A percentile compares a stretch with the other conserved stretches of the same genome.
Conservation (phyloP, 2,797 vertebrate genomes). For the Ctenopoma kingsleyae region DNA sequence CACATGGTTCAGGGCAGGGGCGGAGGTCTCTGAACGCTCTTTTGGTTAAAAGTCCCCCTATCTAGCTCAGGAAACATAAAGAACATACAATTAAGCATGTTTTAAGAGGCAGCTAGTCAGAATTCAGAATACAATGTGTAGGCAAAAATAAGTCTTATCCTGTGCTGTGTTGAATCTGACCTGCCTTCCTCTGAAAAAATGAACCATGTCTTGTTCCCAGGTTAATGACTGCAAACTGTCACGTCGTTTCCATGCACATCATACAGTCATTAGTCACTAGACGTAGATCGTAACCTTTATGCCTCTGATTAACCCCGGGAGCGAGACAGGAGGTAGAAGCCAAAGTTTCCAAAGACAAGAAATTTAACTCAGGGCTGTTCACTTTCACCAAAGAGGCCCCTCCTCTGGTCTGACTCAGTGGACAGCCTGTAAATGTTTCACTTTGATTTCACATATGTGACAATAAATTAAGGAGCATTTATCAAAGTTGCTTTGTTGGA, state of each 20-base stretch:
- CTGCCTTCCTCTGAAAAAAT: conserved; percentile 63
- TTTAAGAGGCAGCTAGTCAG: conserved; percentile 28
- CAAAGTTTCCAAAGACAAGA: conserved; percentile 71
- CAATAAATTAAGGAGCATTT: conserved; percentile 96
- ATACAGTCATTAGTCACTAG: conserved; percentile 90
- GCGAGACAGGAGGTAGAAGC: conserved; percentile 70
- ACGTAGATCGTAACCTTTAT: conserved; percentile 91
- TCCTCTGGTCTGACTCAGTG: conserved; percentile 91
- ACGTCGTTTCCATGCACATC: conserved; percentile 82
- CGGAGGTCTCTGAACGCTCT: conserved; percentile 41
- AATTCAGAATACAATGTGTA: conserved; percentile 28
- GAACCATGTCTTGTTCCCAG: conserved; percentile 59
- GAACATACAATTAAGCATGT: conserved; percentile 40
- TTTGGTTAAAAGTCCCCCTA: conserved; percentile 12
- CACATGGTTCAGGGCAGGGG: conserved; percentile 16
- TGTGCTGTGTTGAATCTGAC: conserved; percentile 62
- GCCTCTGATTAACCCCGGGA: conserved; percentile 87
- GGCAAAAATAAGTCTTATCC: conserved; percentile 64
- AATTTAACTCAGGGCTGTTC: conserved; percentile 41
- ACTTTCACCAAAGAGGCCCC: conserved; percentile 63
- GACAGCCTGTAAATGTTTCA: conserved; percentile 94
- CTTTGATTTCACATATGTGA: conserved; percentile 96
- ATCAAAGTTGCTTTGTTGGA: conserved; percentile 91
- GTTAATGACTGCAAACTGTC: conserved; percentile 85
- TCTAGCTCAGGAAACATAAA: conserved; percentile 22